Base-by-base conservation (phyloP, 2,113 vertebrate genomes). In the Eubucco bourcierii region DNA sequence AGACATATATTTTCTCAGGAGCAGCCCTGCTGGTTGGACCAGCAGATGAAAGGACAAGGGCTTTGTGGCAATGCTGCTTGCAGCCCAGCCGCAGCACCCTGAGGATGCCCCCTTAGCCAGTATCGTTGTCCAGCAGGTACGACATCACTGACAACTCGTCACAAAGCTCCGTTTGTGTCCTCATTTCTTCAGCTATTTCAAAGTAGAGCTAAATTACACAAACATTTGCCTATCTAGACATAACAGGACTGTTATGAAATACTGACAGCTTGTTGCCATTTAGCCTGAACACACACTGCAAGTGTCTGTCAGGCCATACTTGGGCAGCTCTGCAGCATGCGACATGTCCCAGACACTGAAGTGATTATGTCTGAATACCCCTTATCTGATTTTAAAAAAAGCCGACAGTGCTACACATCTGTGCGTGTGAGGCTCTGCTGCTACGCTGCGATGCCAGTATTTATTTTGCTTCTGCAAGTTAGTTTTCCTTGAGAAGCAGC, bases 401-500 rank as follows among this genome's bases (percentile, higher is more conserved):
- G 68, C 66, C 23, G 10, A 85, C 87, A 90, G 79, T 60, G 93
- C 78, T 58, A 28, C 66, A 75, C 84, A 94, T 95, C 83, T 94
- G 91, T n/a, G 92, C 60, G 56, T 34, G 29, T 0, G 10, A 31
- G 75, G 85, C 90, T 95, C 55, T 1, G 59, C 84, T n/a, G 46
- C 29, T 77, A 37, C 83, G 5, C 65, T 55, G 67, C 66, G 44
- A 96, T 2, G 21, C 65, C 77, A 18, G 29, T 84, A 44, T 93
- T 96, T 96, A 90, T 95, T 97, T 97, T 91, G 72, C 80, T 95
- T 95, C 87, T 92, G 68, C 71, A 72, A 84, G 89, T 91, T 93
- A 53, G 78, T 94, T 96, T 94, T 84, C 88, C 71, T 90, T 84
- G 75, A 94, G 95, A 90, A 84, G 87, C 90, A 95, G 89, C 88